Base-by-base conservation (phyloP, 2,797 vertebrate species). In the Gobionotothen gibberifrons region DNA sequence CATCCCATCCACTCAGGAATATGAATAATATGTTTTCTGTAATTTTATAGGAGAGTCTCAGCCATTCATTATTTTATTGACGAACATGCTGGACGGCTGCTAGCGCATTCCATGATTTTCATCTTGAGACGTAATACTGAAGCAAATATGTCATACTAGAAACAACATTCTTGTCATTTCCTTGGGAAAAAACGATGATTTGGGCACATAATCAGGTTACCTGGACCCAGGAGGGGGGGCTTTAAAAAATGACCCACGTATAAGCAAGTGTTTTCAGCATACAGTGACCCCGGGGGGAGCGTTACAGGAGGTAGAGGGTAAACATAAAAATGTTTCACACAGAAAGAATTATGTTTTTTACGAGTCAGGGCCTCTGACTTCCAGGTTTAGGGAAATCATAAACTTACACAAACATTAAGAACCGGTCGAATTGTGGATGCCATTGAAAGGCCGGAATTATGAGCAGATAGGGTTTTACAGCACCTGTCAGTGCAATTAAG, bases 311-410 rank as follows among this genome's bases (percentile, higher is more conserved):
- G 72, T 72, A 36, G 8, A 65, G 69, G 73, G 22, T 69, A 49
- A 72, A 73, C 87, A 85, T 90, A 85, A 89, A 91, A 88, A 85
- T 32, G 55, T 57, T 86, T 14, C 12, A 78, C 87, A 87, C 71
- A 63, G 80, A 83, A 63, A 74, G 74, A 83, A 70, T 91, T 85
- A 81, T 84, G 78, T 66, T 80, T 54, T 92, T 89, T 81, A 86
- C 6, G 83, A 85, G 74, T 54, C 49, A 13, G 62, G 83, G 85
- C 66, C 80, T 76, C 85, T 68, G 48, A 89, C 87, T 92, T 91
- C 90, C 89, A 90, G 72, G 87, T 90, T 89, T 70, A 55, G 72
- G 91, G 87, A 92, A 93, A 92, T 83, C 82, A 81, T 93, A 91
- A 93, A 92, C 57, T 86, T 90, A 74, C 26, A 26, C 74, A 84